Evolutionary conservation across 2,888 invertebrate genomes (phyloP), one percentile per base, ranked within the genome.

Genomic region (Standfussiana lucernea): DNA sequence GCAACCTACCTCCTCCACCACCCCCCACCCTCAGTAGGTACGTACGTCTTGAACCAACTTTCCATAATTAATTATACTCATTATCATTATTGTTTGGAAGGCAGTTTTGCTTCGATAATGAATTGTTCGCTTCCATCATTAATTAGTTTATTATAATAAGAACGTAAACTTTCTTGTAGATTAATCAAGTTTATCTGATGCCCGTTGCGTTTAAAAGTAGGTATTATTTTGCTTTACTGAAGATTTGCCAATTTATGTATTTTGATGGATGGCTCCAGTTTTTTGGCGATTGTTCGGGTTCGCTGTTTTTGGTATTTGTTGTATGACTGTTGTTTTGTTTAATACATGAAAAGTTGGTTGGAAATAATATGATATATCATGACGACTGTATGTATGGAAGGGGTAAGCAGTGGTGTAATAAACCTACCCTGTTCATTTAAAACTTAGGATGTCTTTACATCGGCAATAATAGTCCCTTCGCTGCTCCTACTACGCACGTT

Each of bases 61-160:
- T 95, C 96, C 94, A 96, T 96, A 96, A 96, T 96, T 96, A 96
- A 96, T 96, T 96, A 96, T 94, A 94, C 96, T 96, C 96, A 96
- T 96, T 96, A 96, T 96, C 96, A 96, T 96, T 96, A 96, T 96
- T 96, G 96, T 96, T 96, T 95, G 93, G 95, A 96, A 96, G 96
- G 96, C 96, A 96, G 96, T 96, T 96, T 95, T 95, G 96, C 96
- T 94, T 94, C 96, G 95, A 96, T 96, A 96, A 96, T 96, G 96
- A 96, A 96, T 96, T 96, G 96, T 96, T 96, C 95, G 93, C 92
- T 92, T 94, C 95, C 94, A 95, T 96, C 96, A 96, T 96, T 96
- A 96, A 96, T 96, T 96, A 96, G 96, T 96, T 96, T 96, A 96
- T 96, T 96, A 96, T 96, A 96, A 96, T 96, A 96, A 96, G 96